A percentile compares a stretch with the other conserved stretches of the same genome.
phyloP scores from a whole-genome alignment of 2,113 vertebrate species.

The Phoxinus phoxinus region DNA sequence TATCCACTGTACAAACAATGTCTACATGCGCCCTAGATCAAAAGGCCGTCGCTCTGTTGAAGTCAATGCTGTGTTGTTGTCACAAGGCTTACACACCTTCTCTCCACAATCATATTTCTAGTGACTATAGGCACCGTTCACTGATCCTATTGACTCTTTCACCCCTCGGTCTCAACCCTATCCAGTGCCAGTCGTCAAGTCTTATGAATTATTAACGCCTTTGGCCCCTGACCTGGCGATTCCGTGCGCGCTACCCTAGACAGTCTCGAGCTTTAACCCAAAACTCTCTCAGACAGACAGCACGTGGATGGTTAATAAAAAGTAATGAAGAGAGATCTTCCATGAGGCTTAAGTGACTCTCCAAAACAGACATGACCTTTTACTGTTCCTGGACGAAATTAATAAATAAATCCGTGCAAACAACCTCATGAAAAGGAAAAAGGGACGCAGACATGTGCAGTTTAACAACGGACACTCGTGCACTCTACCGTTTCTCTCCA shows the following conservation, averaged over 20 bases:
- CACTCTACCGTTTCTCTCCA: constrained; percentile 72
- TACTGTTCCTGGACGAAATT: background rate
- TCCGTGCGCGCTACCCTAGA: constrained; percentile 27
- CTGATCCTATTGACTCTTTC: constrained; percentile 12
- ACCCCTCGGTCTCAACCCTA: constrained; percentile 45
- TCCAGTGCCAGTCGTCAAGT: constrained; percentile 54
- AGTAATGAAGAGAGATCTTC: constrained; percentile 51
- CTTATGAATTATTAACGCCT: constrained; percentile 64
- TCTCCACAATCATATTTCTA: constrained; percentile 3
- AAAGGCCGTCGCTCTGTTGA: background rate
- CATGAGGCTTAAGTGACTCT: constrained; percentile 49
- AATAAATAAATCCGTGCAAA: constrained; percentile 28
- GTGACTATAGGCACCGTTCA: constrained; percentile 15
- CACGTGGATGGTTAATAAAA: constrained; percentile 52
- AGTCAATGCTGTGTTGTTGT: constrained; percentile 16
- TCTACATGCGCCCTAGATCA: constrained; percentile 7
- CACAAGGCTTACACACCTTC: background rate
- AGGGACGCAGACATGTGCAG: constrained; percentile 46
- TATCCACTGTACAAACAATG: constrained; percentile 24
- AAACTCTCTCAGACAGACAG: constrained; percentile 41
- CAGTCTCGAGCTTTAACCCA: constrained; percentile 40
- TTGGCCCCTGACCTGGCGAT: constrained; percentile 47
- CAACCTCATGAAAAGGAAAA: background rate
- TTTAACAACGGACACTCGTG: constrained; percentile 54
- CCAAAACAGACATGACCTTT: constrained; percentile 21